Percentiles rank a stretch among this genome's conserved stretches.
phyloP scores from a whole-genome alignment of 2,113 vertebrate species.

The Nycticebus coucang region DNA sequence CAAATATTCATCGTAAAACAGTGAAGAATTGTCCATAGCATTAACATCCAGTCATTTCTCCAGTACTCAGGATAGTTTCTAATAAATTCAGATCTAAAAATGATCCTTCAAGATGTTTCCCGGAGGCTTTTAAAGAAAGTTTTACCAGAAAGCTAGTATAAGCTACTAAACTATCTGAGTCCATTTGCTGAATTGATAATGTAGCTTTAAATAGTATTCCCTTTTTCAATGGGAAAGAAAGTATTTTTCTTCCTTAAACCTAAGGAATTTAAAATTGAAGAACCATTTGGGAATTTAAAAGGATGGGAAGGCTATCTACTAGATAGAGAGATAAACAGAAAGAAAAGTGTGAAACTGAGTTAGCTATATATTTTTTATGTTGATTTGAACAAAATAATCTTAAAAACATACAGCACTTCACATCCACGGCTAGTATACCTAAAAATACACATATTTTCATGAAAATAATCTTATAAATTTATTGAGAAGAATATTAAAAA shows the following conservation, averaged over 20 bases:
- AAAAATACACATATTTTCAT: constrained; percentile 38
- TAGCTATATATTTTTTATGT: constrained; percentile 41
- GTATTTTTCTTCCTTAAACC: constrained; percentile 25
- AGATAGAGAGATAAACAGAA: background rate
- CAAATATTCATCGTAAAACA: constrained; percentile 41
- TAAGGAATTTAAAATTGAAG: constrained; percentile 59
- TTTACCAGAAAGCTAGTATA: constrained; percentile 43
- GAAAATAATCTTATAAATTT: constrained; percentile 8
- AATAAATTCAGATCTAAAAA: constrained; percentile 53
- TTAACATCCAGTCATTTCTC: background rate
- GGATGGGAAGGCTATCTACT: background rate
- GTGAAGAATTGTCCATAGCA: background rate
- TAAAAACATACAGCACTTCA: constrained; percentile 37
- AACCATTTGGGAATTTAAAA: constrained; percentile 55
- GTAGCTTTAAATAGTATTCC: constrained; percentile 38
- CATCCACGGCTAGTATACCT: constrained; percentile 46
- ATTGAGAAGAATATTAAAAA: constrained; percentile 39
- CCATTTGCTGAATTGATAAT: constrained; percentile 38
- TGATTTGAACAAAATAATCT: constrained; percentile 55
- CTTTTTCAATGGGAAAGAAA: constrained; percentile 36
- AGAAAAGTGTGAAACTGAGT: background rate
- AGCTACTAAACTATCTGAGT: constrained; percentile 28
- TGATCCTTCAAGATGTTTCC: constrained; percentile 36
- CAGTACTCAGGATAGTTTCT: background rate
- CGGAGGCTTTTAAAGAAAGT: constrained; percentile 43